A percentile compares a stretch with the other conserved stretches of the same genome.
Evolutionary conservation across 2,888 invertebrate species (phyloP).

Genomic region (Stenolophus ochropezus): DNA sequence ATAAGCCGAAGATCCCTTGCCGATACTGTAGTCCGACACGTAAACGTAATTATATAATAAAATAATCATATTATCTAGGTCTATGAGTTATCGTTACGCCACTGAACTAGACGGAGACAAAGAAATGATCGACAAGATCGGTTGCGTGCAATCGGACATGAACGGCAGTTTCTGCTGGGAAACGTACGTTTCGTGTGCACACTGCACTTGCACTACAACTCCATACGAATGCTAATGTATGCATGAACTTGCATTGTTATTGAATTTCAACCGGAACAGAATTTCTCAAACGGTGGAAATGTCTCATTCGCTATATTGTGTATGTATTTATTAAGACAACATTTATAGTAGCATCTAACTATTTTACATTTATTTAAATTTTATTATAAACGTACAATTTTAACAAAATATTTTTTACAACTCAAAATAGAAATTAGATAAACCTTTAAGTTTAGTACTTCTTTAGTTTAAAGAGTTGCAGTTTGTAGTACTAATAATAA

Average conservation of each 20-base stretch:
- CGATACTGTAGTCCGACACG: too few species aligned
- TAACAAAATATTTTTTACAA: too few species aligned
- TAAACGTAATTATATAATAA: too few species aligned
- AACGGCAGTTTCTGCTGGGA: slow-evolving; percentile 12
- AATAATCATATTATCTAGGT: background rate
- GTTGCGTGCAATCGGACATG: slow-evolving; percentile 22
- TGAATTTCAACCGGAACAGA: background rate
- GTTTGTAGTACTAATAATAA: too few species aligned
- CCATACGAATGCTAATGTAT: background rate
- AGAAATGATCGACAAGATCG: slow-evolving; percentile 16
- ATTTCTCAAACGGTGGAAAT: background rate
- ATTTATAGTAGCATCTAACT: too few species aligned
- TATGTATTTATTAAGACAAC: too few species aligned
- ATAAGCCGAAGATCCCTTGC: too few species aligned
- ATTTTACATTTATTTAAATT: too few species aligned
- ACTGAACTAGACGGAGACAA: background rate
- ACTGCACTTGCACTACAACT: background rate
- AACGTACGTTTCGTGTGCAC: slow-evolving; percentile 11
- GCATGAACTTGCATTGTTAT: slow-evolving; percentile 28
- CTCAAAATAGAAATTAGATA: too few species aligned
- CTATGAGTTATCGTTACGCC: background rate
- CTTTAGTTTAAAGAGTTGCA: too few species aligned
- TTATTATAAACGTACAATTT: too few species aligned
- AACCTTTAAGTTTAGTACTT: too few species aligned
- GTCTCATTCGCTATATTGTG: background rate